Base-by-base conservation (phyloP, 2,113 vertebrate species). In the zebrafish (Danio rerio) region DNA sequence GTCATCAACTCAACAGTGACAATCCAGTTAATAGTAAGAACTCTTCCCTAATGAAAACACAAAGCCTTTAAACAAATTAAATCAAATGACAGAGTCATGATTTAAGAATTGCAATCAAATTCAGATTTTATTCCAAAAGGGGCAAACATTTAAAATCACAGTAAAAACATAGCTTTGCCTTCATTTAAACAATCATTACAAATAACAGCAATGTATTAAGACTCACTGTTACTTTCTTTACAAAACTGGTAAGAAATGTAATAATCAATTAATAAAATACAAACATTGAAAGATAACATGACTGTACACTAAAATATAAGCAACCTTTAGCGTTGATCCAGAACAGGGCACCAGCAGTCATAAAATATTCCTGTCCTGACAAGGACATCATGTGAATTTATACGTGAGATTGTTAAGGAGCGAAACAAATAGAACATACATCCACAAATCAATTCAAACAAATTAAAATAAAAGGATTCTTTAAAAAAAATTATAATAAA, bases 401-500 rank as follows among this genome's bases (percentile, higher is more conserved):
- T 97, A 99, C 2, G 97, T 99, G 80, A 10, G 90, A 80, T 80
- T 47, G 93, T 95, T 94, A 95, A 98, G 96, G 95, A 86, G 92
- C 31, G 31, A 3, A 31, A 90, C n/a, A n/a, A 69, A 69, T n/a
- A 42, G 55, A 74, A 56, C 71, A 12, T 47, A 7, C n/a, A 49
- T 52, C 0, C 4, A 71, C 8, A 31, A 52, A 13, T 65, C 31
- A 42, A 65, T 12, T 52, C 49, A 40, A 20, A 20, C 10, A 10
- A 8, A 10, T 59, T 59, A 4, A 59, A 59, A 18, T 10, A 2
- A 31, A 31, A 52, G 4, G 4, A 18, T 68, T 47, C 9, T 8
- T 52, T 52, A 18, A 49, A 49, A 18, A 18, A 49, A 42, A n/a
- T 7, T 18, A 68, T 9, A n/a, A n/a, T 31, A 31, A 31, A 31